Conservation (phyloP, 2,113 vertebrate species). For the Amphiprion percula region DNA sequence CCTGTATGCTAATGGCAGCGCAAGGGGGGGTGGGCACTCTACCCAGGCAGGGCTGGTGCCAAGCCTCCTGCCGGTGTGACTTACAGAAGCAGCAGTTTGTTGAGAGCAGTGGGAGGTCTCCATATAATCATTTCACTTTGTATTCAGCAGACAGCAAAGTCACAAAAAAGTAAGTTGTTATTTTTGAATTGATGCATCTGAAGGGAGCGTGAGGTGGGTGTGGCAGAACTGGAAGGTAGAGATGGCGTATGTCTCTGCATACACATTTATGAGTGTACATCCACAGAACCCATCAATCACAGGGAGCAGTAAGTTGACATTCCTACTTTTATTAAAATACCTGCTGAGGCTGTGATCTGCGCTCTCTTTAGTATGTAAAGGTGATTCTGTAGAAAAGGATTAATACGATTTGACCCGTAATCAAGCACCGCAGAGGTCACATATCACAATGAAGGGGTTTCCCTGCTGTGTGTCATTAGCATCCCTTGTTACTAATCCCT, state of each 20-base stretch:
- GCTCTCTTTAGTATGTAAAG: slow-evolving; percentile 2
- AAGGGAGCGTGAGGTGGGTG: slow-evolving; percentile 19
- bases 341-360: slow-evolving; percentile 27
- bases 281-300: slow-evolving; percentile 35
- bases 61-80: slow-evolving; percentile 53
- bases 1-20: slow-evolving; percentile 72
- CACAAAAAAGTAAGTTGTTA: slow-evolving; percentile 31
- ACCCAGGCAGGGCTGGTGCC: slow-evolving; percentile 49
- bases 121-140: slow-evolving; percentile 65
- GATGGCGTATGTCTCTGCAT: slow-evolving; percentile 11
- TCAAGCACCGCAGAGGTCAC: slow-evolving; percentile 55
- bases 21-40: not conserved
- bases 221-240: slow-evolving; percentile 12
- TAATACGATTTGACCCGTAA: slow-evolving; percentile 38
- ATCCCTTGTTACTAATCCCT: slow-evolving; percentile 55
- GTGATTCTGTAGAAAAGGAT: slow-evolving; percentile 34
- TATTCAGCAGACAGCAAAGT: slow-evolving; percentile 59
- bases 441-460: slow-evolving; percentile 40
- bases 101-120: slow-evolving; percentile 60
- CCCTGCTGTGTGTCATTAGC: slow-evolving; percentile 40
- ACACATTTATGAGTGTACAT: slow-evolving; percentile 18
- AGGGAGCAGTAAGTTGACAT: slow-evolving; percentile 3
- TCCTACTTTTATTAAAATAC: slow-evolving; percentile 30
- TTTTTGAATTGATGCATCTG: slow-evolving; percentile 42
- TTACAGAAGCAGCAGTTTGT: slow-evolving; percentile 60